Conservation (phyloP, 2,113 vertebrate genomes). For the Collichthys lucidus region DNA sequence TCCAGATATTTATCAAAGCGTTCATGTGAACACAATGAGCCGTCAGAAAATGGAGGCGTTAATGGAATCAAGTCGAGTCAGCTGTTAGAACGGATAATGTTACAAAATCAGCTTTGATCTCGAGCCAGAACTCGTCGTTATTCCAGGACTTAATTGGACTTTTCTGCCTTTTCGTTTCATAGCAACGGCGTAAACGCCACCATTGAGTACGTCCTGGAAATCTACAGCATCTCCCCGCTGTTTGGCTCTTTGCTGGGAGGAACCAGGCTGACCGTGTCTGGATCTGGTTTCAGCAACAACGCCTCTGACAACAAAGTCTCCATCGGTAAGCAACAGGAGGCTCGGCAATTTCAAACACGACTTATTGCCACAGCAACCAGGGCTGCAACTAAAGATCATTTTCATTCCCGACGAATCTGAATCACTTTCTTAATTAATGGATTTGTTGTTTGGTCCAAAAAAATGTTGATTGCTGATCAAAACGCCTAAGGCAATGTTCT, state of each 20-base stretch:
- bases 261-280: slow-evolving; percentile 83
- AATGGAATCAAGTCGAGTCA: neutral
- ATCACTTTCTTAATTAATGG: too few relatives aligned
- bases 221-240: slow-evolving; percentile 80
- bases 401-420: too few relatives aligned
- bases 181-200: slow-evolving; percentile 77
- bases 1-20: too few relatives aligned
- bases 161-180: neutral
- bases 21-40: neutral
- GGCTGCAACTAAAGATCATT: too few relatives aligned
- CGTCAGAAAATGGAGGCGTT: too few relatives aligned
- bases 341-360: neutral
- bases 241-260: slow-evolving; percentile 87
- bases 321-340: slow-evolving; percentile 80
- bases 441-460: too few relatives aligned
- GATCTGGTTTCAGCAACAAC: slow-evolving; percentile 85
- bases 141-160: neutral
- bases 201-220: slow-evolving; percentile 84
- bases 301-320: slow-evolving; percentile 80
- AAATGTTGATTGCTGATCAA: too few relatives aligned
- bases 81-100: neutral
- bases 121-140: neutral
- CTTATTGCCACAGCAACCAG: neutral
- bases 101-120: neutral
- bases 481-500: too few relatives aligned